Evolutionary conservation across 2,113 vertebrate species (phyloP).

Genomic region (Murina feae): DNA sequence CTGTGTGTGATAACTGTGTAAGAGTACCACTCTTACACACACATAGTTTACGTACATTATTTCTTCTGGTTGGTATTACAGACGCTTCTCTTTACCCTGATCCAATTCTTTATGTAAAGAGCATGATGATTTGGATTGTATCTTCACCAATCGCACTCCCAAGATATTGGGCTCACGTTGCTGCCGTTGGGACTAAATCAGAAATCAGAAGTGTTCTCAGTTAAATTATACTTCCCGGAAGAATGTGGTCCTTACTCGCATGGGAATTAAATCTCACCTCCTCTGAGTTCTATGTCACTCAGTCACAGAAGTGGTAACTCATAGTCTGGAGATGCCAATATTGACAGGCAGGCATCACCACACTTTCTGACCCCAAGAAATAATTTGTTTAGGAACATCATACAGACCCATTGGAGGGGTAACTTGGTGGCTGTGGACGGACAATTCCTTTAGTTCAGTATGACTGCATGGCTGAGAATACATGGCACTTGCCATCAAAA

Average conservation of each 20-base stretch:
- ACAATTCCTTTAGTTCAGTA: neutral
- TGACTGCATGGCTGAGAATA: neutral
- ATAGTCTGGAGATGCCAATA: neutral
- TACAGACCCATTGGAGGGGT: neutral
- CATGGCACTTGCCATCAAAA: neutral
- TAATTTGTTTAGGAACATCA: neutral
- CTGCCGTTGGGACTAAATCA: neutral
- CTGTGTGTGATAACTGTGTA: neutral
- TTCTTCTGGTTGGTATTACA: neutral
- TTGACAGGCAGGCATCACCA: neutral
- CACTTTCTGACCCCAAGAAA: neutral
- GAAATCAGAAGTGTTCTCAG: neutral
- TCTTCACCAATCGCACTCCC: neutral
- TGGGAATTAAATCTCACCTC: neutral
- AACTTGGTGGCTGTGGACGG: neutral
- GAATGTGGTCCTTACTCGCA: neutral
- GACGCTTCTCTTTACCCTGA: neutral
- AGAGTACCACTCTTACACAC: neutral
- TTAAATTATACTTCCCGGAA: neutral
- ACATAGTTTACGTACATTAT: no score
- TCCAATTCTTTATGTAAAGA: neutral
- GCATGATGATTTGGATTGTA: accelerated
- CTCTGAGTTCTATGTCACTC: neutral
- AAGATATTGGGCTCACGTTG: neutral
- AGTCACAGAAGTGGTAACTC: neutral